These are phyloP conservation scores for Phalangium opilio DNA, from an alignment of 2,888 invertebrate genomes.

Conservation along the genomic window DNA sequence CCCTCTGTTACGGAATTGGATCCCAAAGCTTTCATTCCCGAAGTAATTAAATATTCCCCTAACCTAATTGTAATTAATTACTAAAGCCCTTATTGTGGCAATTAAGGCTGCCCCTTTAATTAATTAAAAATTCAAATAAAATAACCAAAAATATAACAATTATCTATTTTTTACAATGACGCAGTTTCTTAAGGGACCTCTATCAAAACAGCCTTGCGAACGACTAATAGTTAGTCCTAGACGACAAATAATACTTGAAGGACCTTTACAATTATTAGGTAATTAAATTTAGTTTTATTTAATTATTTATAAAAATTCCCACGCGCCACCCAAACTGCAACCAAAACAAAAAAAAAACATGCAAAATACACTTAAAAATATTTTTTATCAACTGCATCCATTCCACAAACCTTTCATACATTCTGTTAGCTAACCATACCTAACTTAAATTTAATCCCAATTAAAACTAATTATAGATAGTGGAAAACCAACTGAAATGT, in stretches of 20 bases:
- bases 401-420: not conserved
- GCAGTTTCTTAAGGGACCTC: slow-evolving; percentile 39
- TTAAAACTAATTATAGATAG: slow-evolving; percentile 32
- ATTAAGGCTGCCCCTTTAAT: not conserved
- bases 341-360: too few species aligned
- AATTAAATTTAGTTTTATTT: too few species aligned
- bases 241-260: slow-evolving; percentile 34
- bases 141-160: too few species aligned
- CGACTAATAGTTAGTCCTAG: slow-evolving; percentile 40
- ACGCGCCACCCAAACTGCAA: too few species aligned
- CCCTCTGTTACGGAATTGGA: slow-evolving; percentile 44
- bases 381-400: not conserved
- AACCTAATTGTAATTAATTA: too few species aligned
- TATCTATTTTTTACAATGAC: slow-evolving; percentile 18
- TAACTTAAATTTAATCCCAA: not conserved
- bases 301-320: too few species aligned
- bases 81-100: not conserved
- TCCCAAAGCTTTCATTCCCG: slow-evolving; percentile 40
- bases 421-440: not conserved
- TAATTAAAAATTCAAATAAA: not conserved
- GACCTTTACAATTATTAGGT: slow-evolving; percentile 35
- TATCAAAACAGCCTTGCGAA: slow-evolving; percentile 45
- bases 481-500: slow-evolving; percentile 41
- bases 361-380: too few species aligned
- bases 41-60: slow-evolving; percentile 23